These are phyloP conservation scores for Eriocheir sinensis DNA, from an alignment of 1,140 invertebrate genomes.

Conservation along the genomic window DNA sequence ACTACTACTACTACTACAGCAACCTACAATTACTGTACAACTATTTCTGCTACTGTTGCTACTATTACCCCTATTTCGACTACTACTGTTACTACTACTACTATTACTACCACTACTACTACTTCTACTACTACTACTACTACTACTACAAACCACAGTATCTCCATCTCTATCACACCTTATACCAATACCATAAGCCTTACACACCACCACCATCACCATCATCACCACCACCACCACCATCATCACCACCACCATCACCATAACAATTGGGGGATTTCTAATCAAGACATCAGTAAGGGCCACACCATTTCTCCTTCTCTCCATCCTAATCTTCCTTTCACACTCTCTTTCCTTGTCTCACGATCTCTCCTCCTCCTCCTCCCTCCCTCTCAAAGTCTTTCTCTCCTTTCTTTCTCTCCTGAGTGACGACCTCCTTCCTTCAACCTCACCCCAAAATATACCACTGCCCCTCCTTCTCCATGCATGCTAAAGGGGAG, in stretches of 20 bases:
- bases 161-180: no score
- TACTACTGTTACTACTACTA: constrained; percentile 32
- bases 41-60: constrained; percentile 30
- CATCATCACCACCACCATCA: neutral
- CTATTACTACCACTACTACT: constrained; percentile 37
- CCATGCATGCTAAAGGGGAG: neutral
- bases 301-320: neutral
- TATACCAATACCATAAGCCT: no score
- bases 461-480: constrained; percentile 20
- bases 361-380: neutral
- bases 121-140: neutral
- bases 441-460: neutral
- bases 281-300: neutral
- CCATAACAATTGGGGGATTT: no score
- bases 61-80: constrained; percentile 6
- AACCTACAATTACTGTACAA: no score
- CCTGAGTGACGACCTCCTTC: neutral
- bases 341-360: neutral
- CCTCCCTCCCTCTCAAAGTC: neutral
- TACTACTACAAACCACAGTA: no score
- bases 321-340: neutral
- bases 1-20: constrained; percentile 48
- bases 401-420: constrained; percentile 24
- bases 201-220: neutral
- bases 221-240: neutral